Percentiles rank a stretch among this genome's conserved stretches.
phyloP scores from a whole-genome alignment of 2,797 vertebrate species.

The Coluber constrictor region DNA sequence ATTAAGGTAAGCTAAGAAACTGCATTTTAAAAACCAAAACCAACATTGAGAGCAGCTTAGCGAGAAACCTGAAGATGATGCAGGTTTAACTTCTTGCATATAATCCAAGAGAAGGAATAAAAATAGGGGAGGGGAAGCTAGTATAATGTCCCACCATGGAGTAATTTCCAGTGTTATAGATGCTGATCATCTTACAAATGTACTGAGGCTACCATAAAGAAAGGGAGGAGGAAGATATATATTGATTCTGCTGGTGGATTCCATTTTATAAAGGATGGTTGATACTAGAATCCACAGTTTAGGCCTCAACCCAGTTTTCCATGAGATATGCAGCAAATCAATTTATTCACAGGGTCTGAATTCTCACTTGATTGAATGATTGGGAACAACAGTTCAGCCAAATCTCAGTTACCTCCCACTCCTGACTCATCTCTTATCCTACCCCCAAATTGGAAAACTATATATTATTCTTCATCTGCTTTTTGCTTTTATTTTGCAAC shows the following conservation, averaged over 20 bases:
- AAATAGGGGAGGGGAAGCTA: background rate
- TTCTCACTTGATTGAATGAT: background rate
- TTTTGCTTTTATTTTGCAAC: background rate
- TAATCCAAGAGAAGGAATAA: slow-evolving; percentile 5
- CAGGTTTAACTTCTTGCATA: slow-evolving; percentile 58
- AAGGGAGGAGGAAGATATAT: background rate
- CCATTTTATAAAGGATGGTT: background rate
- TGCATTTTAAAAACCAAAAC: background rate
- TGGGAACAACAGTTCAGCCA: background rate
- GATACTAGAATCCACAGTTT: background rate
- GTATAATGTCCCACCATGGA: background rate
- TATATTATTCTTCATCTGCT: background rate
- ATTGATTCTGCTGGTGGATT: background rate
- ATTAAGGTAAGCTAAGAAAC: background rate
- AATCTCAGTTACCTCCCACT: background rate
- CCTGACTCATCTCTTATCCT: background rate
- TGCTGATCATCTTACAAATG: background rate
- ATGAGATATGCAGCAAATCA: background rate
- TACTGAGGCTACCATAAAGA: background rate
- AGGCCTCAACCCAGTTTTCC: background rate
- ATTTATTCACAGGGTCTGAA: background rate
- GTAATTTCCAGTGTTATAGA: background rate
- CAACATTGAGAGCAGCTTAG: background rate
- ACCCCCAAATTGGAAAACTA: background rate
- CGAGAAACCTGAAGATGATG: slow-evolving; percentile 47